Evolutionary conservation across 2,797 vertebrate genomes (phyloP).

Genomic region (Bufotes viridis): DNA sequence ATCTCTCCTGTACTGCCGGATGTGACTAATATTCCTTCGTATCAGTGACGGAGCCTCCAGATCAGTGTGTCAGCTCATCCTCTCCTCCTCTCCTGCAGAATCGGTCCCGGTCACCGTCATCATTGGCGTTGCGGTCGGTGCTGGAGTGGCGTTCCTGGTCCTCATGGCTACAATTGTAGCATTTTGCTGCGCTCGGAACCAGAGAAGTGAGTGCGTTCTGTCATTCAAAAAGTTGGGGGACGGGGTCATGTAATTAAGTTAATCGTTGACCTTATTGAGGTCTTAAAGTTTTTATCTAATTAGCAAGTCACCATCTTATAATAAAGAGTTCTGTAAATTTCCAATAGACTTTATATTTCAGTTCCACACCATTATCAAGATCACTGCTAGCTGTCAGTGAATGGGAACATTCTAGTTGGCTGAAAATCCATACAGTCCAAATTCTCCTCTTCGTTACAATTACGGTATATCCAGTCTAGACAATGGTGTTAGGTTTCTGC

Average conservation of each 20-base stretch:
- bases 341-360: no score
- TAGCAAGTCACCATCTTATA: no score
- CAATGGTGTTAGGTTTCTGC: background rate
- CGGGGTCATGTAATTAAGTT: background rate
- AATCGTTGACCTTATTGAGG: background rate
- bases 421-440: background rate
- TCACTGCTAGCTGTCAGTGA: no score
- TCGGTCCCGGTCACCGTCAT: slow-evolving; percentile 95
- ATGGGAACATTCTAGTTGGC: no score
- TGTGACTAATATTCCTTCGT: background rate
- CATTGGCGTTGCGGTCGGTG: slow-evolving; percentile 96
- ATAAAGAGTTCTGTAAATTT: no score
- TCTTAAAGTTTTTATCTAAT: no score
- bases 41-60: background rate
- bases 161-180: slow-evolving; percentile 96
- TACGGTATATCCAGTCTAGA: background rate
- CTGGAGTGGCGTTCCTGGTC: slow-evolving; percentile 94
- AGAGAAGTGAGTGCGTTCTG: slow-evolving; percentile 88
- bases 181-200: slow-evolving; percentile 96
- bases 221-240: background rate
- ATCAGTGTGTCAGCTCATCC: background rate
- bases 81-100: slow-evolving; percentile 79
- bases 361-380: no score
- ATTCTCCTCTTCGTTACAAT: background rate
- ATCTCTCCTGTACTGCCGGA: background rate